Base-by-base conservation (phyloP, 2,888 invertebrate genomes). In the Folsomia candida region DNA sequence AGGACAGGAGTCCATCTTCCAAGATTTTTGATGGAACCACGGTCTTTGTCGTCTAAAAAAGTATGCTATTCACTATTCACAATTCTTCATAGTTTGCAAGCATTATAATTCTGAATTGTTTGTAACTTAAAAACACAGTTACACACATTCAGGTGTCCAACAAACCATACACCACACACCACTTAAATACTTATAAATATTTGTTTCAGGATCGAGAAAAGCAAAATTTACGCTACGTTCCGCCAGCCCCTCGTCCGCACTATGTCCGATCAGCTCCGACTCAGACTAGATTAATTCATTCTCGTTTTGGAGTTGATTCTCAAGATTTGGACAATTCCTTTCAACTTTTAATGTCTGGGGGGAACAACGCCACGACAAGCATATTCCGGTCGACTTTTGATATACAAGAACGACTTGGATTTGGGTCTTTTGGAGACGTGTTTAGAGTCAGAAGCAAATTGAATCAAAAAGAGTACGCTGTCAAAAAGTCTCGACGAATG, bases 351-450 rank as follows among this genome's bases (percentile, higher is more conserved):
- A 73, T 73, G 67, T 62, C 59, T 26, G 68, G 70, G 51, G 37
- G 29, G 6, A 37, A n/a, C 22, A 65, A 65, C 2, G 68, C 47
- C 37, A 14, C 37, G 3, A 54, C 70, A 24, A 83, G 87, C 1
- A 90, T 90, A 81, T 88, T 90, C 81, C 87, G 89, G 65, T 89
- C 90, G 82, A 87, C 88, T 78, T 91, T 89, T 81, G 84, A 85
- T n/a, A 84, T 87, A 27, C 83, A 87, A 20, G 83, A 84, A 3
- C 86, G 87, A 79, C 85, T 91, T 51, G 91, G 91, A 1, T 88
- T 88, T 81, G 91, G 91, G 1, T 90, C 90, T 2, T 91, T 91
- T 84, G 91, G 91, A 9, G 88, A 89, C 82, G 91, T 91, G 0
- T 90, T 87, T 80, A 87, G 88, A 81, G 91, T 88, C 0, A 84